Base-by-base conservation (phyloP, 30 jellyfish, hydroid and myxozoan species). In the Hydractinia symbiolongicarpus region DNA sequence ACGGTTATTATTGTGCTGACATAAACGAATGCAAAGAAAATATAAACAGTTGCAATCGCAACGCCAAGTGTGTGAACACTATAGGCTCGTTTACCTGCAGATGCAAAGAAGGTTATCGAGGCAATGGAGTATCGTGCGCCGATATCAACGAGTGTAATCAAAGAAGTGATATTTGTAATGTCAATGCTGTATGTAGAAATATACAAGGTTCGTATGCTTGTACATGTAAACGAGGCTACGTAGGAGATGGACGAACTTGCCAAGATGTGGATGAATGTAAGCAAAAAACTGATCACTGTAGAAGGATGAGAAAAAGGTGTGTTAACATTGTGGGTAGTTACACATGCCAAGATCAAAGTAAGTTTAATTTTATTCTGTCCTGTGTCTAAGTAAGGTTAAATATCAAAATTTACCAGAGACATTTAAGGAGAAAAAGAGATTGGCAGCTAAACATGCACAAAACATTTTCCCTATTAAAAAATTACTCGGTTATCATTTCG, bases 231-330 rank as follows among this genome's bases (percentile, higher is more conserved):
- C 50, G 49, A 49, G 95, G 95, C 52, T 86, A 61, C 54, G 76
- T 61, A 20, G 95, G 95, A 62, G 72, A 77, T 75, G 95, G 95
- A 21, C 11, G 5, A 7, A n/a, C 9, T 55, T 86, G 95, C 56
- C 55, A 13, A 1, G 95, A 86, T 68, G 60, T 69, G 8, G 87
- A 86, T 56, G 95, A 86, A 75, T 86, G 95, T 49, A 9, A 9
- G 50, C 21, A 44, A 8, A 77, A 52, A n/a, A 10, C 49, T 4
- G 72, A 61, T 57, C 50, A 78, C 7, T 49, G 83, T 5, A 44
- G 61, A 20, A 52, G 83, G 11, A 7, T 49, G 11, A 75, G 49
- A 50, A 52, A 51, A 51, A 16, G 15, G 5, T 75, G 83, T 54
- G 75, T 17, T 7, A 75, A 75, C 75, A 75, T 55, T 49, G 76